These are phyloP conservation scores for Okapia johnstoni DNA, from an alignment of 2,113 vertebrate species.

Conservation along the genomic window DNA sequence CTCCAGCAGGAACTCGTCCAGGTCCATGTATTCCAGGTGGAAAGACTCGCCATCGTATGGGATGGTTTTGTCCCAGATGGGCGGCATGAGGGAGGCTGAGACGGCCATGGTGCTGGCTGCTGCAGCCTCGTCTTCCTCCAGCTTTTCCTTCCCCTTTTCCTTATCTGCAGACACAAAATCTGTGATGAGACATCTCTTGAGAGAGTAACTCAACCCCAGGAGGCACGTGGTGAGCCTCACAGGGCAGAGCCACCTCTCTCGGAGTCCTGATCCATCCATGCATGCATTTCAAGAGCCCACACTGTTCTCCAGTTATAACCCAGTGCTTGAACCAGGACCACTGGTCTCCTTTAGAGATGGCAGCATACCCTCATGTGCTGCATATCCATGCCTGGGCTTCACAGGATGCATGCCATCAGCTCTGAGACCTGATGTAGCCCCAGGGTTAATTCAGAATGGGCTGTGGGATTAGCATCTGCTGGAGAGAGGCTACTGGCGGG, in stretches of 20 bases:
- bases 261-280: not conserved
- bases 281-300: not conserved
- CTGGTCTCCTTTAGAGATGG: not conserved
- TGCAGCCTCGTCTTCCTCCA: conserved; percentile 85
- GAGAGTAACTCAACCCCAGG: not conserved
- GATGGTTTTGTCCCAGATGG: conserved; percentile 99
- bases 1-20: conserved; percentile 98
- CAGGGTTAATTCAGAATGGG: not conserved
- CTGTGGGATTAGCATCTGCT: not conserved
- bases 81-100: conserved; percentile 95
- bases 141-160: conserved; percentile 86
- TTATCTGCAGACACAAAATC: conserved; percentile 83
- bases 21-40: conserved; percentile 99
- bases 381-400: not conserved
- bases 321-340: not conserved
- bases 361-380: not conserved
- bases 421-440: not conserved
- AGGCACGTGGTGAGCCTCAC: not conserved
- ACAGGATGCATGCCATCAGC: not conserved
- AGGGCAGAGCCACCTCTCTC: not conserved
- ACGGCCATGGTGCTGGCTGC: conserved; percentile 86
- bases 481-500: not conserved
- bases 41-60: conserved; percentile 97
- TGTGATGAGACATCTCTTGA: conserved; percentile 39
- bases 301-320: not conserved